These are phyloP conservation scores for Drosophila neutralis DNA, from an alignment of 2,888 invertebrate species.

Conservation along the genomic window DNA sequence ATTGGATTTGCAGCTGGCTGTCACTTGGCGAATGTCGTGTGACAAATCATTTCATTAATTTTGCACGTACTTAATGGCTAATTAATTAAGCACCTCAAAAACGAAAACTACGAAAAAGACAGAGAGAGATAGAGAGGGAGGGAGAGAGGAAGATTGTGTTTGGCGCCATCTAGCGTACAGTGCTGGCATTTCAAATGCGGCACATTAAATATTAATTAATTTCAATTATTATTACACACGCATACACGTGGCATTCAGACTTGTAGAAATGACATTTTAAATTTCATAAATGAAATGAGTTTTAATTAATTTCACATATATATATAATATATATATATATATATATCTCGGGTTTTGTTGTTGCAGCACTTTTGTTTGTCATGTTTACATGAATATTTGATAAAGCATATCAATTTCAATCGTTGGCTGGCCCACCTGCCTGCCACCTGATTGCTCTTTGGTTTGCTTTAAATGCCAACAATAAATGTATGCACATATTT, in stretches of 20 bases:
- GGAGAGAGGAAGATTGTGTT: not conserved
- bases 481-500: constrained; percentile 23
- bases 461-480: constrained; percentile 46
- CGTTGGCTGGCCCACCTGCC: constrained; percentile 17
- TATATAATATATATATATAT: not conserved
- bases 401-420: constrained; percentile 73
- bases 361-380: constrained; percentile 58
- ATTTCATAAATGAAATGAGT: constrained; percentile 78
- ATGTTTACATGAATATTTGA: constrained; percentile 78
- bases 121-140: not conserved
- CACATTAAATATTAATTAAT: constrained; percentile 78
- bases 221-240: constrained; percentile 61
- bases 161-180: constrained; percentile 46
- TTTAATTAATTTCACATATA: constrained; percentile 74
- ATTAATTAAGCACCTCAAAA: constrained; percentile 63
- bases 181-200: constrained; percentile 26
- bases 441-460: constrained; percentile 1
- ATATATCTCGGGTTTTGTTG: not conserved
- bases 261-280: constrained; percentile 57
- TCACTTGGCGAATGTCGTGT: constrained; percentile 49
- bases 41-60: constrained; percentile 79
- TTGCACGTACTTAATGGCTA: constrained; percentile 73
- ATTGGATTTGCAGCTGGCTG: constrained; percentile 37
- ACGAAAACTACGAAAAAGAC: not conserved
- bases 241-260: not conserved